Percentiles rank a stretch among this genome's conserved stretches.
Evolutionary conservation across 1,140 invertebrate genomes (phyloP).

Genomic region (Copidosoma floridanum): DNA sequence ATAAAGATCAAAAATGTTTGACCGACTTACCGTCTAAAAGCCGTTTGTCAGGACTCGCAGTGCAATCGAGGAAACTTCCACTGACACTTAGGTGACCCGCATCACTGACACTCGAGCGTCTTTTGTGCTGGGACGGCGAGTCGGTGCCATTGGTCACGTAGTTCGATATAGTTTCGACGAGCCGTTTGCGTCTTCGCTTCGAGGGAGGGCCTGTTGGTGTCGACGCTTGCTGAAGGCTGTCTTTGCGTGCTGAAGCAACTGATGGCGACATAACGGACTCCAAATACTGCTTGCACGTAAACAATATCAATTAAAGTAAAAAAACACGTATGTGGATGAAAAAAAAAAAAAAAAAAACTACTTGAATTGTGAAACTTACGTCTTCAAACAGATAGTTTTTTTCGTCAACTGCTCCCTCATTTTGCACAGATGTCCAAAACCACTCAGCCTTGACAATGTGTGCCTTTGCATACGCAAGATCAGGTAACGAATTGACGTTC

Average conservation of each 20-base stretch:
- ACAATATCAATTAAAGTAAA: too few relatives aligned
- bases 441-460: constrained; percentile 87
- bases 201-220: constrained; percentile 53
- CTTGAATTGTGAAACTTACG: constrained; percentile 58
- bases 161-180: constrained; percentile 62
- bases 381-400: constrained; percentile 83
- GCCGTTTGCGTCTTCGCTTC: constrained; percentile 72
- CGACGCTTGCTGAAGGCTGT: constrained; percentile 52
- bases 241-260: constrained; percentile 50
- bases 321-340: too few relatives aligned
- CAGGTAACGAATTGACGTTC: constrained; percentile 66
- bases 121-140: constrained; percentile 66
- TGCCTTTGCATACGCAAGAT: constrained; percentile 61
- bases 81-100: constrained; percentile 79
- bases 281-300: constrained; percentile 55
- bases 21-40: constrained; percentile 58
- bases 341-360: too few relatives aligned
- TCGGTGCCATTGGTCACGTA: constrained; percentile 57
- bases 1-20: neutral
- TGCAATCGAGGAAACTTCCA: constrained; percentile 83
- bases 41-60: constrained; percentile 72
- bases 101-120: constrained; percentile 80
- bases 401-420: constrained; percentile 88
- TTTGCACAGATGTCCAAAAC: constrained; percentile 97
- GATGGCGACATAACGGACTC: constrained; percentile 60